Conservation (phyloP, 2,888 invertebrate species). For the Phytoseiulus persimilis region DNA sequence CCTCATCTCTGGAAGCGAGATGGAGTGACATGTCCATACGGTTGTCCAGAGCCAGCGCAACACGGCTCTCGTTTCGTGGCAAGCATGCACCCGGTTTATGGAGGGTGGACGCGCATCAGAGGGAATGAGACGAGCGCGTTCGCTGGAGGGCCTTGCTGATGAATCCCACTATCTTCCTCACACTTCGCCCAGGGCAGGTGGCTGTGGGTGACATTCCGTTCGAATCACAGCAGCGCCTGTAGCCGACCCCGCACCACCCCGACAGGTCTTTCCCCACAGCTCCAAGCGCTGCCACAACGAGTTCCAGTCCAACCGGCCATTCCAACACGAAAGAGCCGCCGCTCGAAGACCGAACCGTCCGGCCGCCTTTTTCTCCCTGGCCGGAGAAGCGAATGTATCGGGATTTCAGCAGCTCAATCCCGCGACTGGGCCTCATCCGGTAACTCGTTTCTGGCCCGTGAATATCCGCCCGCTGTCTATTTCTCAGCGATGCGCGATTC, state of each 20-base stretch:
- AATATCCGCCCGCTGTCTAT: too few species aligned
- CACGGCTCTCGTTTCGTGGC: not conserved
- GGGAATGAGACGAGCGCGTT: constrained; percentile 10
- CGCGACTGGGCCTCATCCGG: too few species aligned
- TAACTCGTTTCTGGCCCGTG: too few species aligned
- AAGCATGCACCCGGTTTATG: not conserved
- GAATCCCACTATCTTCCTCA: not conserved
- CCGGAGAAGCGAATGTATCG: too few species aligned
- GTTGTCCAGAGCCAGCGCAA: not conserved
- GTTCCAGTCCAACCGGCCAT: not conserved
- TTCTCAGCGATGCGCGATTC: too few species aligned
- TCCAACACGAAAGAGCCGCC: too few species aligned
- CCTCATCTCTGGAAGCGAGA: too few species aligned
- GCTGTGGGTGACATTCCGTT: constrained; percentile 35
- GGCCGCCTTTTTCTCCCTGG: too few species aligned
- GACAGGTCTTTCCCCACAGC: not conserved
- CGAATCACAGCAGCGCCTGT: constrained; percentile 31
- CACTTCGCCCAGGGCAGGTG: constrained; percentile 27
- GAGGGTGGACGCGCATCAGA: constrained; percentile 8
- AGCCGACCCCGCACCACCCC: not conserved
- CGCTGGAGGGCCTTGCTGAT: constrained; percentile 26
- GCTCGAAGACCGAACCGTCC: too few species aligned
- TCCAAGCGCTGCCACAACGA: constrained; percentile 6
- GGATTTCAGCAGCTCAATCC: too few species aligned
- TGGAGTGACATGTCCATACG: not conserved